Base-by-base conservation (phyloP, 2,113 vertebrate genomes). In the Siniperca knerii region DNA sequence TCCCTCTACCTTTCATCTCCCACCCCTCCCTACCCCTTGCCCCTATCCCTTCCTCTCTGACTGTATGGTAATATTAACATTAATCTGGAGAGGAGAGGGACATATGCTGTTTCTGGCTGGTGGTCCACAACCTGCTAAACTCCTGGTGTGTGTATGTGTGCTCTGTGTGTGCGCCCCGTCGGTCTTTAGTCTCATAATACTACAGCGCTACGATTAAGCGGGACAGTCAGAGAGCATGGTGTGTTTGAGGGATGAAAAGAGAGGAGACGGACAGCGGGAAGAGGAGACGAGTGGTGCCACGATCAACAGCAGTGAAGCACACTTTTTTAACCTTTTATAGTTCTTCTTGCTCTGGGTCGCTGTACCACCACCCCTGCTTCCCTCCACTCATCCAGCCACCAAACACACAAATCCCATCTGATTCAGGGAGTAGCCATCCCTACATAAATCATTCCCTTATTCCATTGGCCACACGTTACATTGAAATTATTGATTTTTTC, bases 391-490 rank as follows among this genome's bases (percentile, higher is more conserved):
- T 95, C 95, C 58, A 42, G 81, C 76, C 94, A 93, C 92, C 93
- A 91, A 92, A 94, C 95, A 94, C 95, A 94, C 89, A 95, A 96
- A 96, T 96, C 97, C 96, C 95, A 96, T 97, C 96, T 97, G 97
- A 98, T 97, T 96, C 96, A 93, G 95, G 93, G 96, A 96, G 96
- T 95, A 97, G 96, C 96, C 96, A 96, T 97, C 96, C 96, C 96
- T 96, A 97, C 97, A 98, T 98, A 98, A 99, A 99, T 99, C 98
- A 98, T 97, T 97, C 97, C 96, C 96, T 97, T 98, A 97, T 98
- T 97, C 96, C 96, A 97, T 96, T 97, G 97, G 97, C 98, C 96
- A 97, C 97, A 97, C 96, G 96, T 97, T 98, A 97, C 96, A 98
- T 97, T 97, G 96, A 97, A 97, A 97, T 95, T 99, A 99, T 99